Evolutionary conservation across 64 coral and sea anemone genomes (phyloP), one percentile per base, ranked within the genome.

Genomic region (Stichodactyla helianthus): DNA sequence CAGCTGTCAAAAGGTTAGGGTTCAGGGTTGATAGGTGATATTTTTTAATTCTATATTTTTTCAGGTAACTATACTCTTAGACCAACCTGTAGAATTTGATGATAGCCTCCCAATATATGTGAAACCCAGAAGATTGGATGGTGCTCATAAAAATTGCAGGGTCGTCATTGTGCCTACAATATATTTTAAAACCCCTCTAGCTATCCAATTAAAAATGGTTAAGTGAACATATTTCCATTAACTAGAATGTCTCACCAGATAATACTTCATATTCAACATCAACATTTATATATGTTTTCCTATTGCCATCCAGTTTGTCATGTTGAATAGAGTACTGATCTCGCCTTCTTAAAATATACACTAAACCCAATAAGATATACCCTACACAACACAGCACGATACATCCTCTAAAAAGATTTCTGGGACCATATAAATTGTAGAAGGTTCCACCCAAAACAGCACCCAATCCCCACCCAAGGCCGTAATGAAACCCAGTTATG

Each of bases 381-480:
- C 83, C 54, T 16, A 62, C 15, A 16, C 17, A 55, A 23, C 83
- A 84, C 14, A 84, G 18, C 8, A 58, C 19, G 6, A 84, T 60
- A 27, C 83, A 84, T 8, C 84, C 26, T 70, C 90, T 91, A 57
- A 91, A 91, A 7, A 91, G 78, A 82, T 82, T 65, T 51, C 90
- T 82, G 35, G 85, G 84, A 6, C 90, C 90, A 87, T 87, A 91
- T 44, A 54, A 19, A 82, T 64, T 28, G 15, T 87, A 91, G 10
- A 91, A 62, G 11, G 25, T 12, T 82, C 90, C 90, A 53, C 84
- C 85, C 20, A 77, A 60, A 14, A 91, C 77, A 6, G 77, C 90
- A 19, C 84, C 90, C 28, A 91, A 64, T 5, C 85, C 56, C 52
- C 53, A 87, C 62, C 90, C 90, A 26, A 91, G 62, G 22, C 90